Evolutionary conservation across 1,140 invertebrate genomes (phyloP).

Genomic region (Melipona quadrifasciata): DNA sequence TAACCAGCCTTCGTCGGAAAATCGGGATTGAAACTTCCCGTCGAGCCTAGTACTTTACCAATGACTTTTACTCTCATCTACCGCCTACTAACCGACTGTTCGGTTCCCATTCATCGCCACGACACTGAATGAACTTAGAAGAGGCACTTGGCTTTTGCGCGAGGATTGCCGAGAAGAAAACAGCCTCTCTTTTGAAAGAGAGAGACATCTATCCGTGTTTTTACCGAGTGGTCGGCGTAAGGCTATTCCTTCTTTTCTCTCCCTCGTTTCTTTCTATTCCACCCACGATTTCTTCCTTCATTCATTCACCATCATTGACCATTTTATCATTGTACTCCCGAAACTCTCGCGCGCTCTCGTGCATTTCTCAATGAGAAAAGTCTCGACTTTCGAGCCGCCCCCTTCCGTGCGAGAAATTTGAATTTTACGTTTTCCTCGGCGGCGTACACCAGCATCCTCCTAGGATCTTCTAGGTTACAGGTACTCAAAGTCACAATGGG

Average conservation of each 20-base stretch:
- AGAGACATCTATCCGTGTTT: conserved; percentile 14
- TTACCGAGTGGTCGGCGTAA: conserved; percentile 19
- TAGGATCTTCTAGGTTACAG: conserved; percentile 70
- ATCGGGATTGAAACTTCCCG: conserved; percentile 30
- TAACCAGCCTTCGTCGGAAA: neutral
- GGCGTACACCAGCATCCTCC: neutral
- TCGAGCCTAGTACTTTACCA: conserved; percentile 19
- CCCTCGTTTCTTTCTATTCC: neutral
- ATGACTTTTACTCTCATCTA: conserved; percentile 35
- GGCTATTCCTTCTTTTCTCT: conserved; percentile 9
- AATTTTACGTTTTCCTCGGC: conserved; percentile 69
- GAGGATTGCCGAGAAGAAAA: conserved; percentile 31
- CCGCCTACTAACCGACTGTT: conserved; percentile 47
- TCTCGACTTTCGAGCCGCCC: neutral
- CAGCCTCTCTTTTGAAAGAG: neutral
- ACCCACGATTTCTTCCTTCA: neutral
- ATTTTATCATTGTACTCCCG: conserved; percentile 38
- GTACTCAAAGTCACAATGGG: conserved; percentile 75
- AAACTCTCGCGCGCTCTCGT: neutral
- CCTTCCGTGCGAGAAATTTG: conserved; percentile 70
- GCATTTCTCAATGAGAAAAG: conserved; percentile 56
- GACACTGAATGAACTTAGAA: conserved; percentile 54
- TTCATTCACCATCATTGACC: neutral
- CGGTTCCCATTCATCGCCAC: conserved; percentile 50
- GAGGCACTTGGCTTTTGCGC: conserved; percentile 55